Base-by-base conservation (phyloP, 2,113 vertebrate species). In the Aleadryas rufinucha region DNA sequence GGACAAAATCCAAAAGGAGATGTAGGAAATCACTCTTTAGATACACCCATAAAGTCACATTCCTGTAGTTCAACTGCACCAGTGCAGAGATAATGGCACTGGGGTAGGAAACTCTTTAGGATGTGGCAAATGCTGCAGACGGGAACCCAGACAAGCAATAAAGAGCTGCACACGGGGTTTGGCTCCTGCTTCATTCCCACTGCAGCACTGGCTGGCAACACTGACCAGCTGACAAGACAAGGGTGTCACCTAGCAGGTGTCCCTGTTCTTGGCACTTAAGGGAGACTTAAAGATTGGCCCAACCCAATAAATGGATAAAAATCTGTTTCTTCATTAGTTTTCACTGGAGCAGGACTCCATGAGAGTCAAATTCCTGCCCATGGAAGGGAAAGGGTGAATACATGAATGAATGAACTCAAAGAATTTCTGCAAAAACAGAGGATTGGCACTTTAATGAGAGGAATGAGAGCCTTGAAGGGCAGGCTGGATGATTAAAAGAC, bases 61-160 rank as follows among this genome's bases (percentile, higher is more conserved):
- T 39, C 6, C 31, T 27, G 66, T 2, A 31, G 39, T 13, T 22
- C 21, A 47, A 56, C 24, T 44, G 56, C 82, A 78, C 3, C n/a
- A 17, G 20, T 35, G 41, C 53, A 76, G 52, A 83, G 49, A 12
- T 4, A 9, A 24, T 0, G 1, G n/a, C 44, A 37, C 0, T 19
- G 26, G 19, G 4, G 60, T 2, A 27, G 60, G 42, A 39, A 57
- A 17, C 26, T 33, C 45, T 41, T 33, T 11, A 57, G 64, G 64
- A 24, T 15, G 31, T 1, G 31, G 77, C 68, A 53, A 69, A 21
- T 9, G 2, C 26, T 24, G 74, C 9, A 2, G 35, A 9, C 21
- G 33, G 37, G 47, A 59, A 59, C 10, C 41, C 52, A 65, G 54
- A 56, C 26, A 47, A 39, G 70, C 50, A 74, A 60, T 30, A 28